Base-by-base conservation (phyloP, 2,888 invertebrate species). In the Pemphredon lugubris region DNA sequence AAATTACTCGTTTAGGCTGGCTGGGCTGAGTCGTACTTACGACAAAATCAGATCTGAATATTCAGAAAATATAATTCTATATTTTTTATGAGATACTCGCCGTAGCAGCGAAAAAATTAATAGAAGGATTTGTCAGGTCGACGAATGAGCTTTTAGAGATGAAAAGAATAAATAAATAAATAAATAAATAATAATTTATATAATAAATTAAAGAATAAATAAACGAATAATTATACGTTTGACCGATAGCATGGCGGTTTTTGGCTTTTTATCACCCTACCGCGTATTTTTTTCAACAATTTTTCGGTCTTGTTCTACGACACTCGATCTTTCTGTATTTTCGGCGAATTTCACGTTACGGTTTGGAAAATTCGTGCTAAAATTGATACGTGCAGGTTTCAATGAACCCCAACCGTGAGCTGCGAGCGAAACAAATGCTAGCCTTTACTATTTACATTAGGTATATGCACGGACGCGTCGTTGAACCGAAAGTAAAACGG, bases 1-100 rank as follows among this genome's bases (percentile, higher is more conserved):
- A 67, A 66, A 69, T 67, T 53, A 34, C 55, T 55, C 23, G 70
- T 54, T 67, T 51, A 39, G 44, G 48, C 26, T 21, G 32, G 26
- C 50, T n/a, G n/a, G n/a, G n/a, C n/a, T n/a, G 59, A 44, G 14
- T 6, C 18, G 18, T 13, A 26, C 32, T 11, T 37, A 13, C n/a
- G 37, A 48, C 44, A 44, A 44, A 65, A 60, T 50, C 26, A 26
- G 20, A 23, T 60, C 48, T 26, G 37, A 59, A 60, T 37, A 11
- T 44, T 26, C 20, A 26, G 16, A 40, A 47, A 63, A 5, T 42
- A 26, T 20, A n/a, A 37, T 37, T 37, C n/a, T 37, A 9, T 13
- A 37, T 37, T 37, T 37, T 37, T 1, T n/a, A 37, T n/a, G 6
- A 37, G 6, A 37, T 13, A 4, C 37, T 37, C 37, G 37, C 37